Conservation (phyloP, 2,113 vertebrate species). For the Capreolus pygargus region DNA sequence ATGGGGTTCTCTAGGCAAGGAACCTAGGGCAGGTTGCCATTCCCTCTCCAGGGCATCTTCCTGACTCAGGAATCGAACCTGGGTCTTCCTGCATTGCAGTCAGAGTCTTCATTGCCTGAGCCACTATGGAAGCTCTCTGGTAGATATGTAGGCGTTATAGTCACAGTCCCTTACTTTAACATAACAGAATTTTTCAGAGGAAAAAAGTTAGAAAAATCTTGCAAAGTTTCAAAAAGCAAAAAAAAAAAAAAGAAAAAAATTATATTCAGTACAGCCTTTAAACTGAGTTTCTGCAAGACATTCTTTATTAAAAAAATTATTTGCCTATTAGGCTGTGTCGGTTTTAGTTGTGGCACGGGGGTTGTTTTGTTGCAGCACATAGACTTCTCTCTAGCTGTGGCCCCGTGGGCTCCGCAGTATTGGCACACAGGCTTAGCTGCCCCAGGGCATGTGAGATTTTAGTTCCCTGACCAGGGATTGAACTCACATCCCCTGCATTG, state of each 20-base stretch:
- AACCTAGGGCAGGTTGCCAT: not conserved
- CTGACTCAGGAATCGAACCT: not conserved
- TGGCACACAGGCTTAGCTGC: not conserved
- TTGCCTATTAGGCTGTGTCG: not conserved
- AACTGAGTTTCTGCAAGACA: not conserved
- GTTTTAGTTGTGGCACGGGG: not conserved
- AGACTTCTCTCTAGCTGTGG: not conserved
- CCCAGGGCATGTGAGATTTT: not conserved
- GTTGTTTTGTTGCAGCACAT: not conserved
- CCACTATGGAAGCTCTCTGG: not conserved
- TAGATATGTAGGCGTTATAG: rapidly evolving
- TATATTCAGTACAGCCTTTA: not conserved
- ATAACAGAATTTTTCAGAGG: not conserved
- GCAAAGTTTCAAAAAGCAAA: not conserved
- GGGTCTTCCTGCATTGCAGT: not conserved
- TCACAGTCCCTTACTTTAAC: not conserved
- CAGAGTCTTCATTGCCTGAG: not conserved
- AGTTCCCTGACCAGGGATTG: not conserved
- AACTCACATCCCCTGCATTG: not conserved
- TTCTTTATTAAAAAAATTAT: not conserved
- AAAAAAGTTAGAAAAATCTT: not conserved
- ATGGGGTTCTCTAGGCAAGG: not conserved
- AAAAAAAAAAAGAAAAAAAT: not conserved
- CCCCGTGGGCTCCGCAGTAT: rapidly evolving
- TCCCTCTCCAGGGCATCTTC: not conserved